These are phyloP conservation scores for Nycticebus coucang DNA, from an alignment of 2,113 vertebrate genomes.

Conservation along the genomic window DNA sequence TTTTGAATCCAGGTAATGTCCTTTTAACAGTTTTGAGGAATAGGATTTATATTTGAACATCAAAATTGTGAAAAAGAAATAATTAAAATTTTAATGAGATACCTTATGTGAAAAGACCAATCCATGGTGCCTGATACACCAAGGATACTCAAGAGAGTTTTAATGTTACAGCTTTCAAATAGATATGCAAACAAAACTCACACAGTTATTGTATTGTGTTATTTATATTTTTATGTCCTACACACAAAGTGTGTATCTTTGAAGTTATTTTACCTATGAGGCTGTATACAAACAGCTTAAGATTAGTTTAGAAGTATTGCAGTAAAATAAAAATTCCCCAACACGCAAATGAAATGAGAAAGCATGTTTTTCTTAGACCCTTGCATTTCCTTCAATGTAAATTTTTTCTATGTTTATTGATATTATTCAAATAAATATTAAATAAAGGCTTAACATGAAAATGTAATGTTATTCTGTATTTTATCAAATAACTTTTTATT, in stretches of 20 bases:
- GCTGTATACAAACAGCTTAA: background rate
- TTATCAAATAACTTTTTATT: background rate
- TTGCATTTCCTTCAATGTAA: background rate
- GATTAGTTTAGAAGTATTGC: background rate
- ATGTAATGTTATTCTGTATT: background rate
- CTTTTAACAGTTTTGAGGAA: background rate
- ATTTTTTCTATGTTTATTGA: background rate
- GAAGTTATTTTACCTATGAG: background rate
- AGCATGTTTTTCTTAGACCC: background rate
- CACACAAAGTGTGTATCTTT: background rate
- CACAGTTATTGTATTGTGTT: background rate
- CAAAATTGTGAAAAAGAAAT: background rate
- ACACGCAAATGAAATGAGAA: background rate
- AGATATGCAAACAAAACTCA: background rate
- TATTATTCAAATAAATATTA: background rate
- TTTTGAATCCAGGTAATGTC: background rate
- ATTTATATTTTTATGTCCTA: background rate
- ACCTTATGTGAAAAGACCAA: background rate
- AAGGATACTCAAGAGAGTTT: background rate
- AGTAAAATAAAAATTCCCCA: background rate
- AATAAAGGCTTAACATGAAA: background rate
- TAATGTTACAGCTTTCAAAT: background rate
- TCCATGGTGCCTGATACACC: background rate
- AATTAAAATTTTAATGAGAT: slow-evolving; percentile 16
- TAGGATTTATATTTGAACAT: background rate